A percentile compares a stretch with the other conserved stretches of the same genome.
These are phyloP conservation scores for Pavo muticus DNA, from an alignment of 2,113 vertebrate species.

Conservation along the genomic window DNA sequence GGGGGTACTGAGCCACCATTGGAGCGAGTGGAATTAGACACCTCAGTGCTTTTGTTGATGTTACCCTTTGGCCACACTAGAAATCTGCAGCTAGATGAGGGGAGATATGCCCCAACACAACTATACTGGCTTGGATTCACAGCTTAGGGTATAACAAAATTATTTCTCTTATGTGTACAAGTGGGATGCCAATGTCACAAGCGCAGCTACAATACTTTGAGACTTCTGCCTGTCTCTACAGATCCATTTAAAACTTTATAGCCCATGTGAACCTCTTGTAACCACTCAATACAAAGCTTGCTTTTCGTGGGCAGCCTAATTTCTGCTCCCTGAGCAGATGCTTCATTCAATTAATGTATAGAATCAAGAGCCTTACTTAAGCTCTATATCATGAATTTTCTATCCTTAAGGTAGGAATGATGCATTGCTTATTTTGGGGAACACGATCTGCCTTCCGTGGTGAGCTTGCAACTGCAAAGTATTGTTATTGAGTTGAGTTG, in stretches of 20 bases:
- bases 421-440: neutral
- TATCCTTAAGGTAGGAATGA: neutral
- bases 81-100: neutral
- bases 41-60: neutral
- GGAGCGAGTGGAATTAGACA: conserved; percentile 22
- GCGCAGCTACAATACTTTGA: neutral
- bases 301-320: neutral
- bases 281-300: neutral
- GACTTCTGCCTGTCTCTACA: neutral
- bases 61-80: neutral
- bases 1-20: neutral
- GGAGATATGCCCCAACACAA: neutral
- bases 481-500: neutral
- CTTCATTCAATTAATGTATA: neutral
- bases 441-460: neutral
- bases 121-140: neutral
- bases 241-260: neutral
- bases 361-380: neutral
- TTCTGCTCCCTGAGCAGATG: neutral
- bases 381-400: neutral
- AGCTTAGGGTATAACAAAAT: neutral
- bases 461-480: neutral
- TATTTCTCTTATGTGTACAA: neutral
- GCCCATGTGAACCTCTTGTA: neutral
- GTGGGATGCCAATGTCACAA: neutral